These are phyloP conservation scores for Patella ulyssiponensis DNA, from an alignment of 2,888 invertebrate genomes.

Conservation along the genomic window DNA sequence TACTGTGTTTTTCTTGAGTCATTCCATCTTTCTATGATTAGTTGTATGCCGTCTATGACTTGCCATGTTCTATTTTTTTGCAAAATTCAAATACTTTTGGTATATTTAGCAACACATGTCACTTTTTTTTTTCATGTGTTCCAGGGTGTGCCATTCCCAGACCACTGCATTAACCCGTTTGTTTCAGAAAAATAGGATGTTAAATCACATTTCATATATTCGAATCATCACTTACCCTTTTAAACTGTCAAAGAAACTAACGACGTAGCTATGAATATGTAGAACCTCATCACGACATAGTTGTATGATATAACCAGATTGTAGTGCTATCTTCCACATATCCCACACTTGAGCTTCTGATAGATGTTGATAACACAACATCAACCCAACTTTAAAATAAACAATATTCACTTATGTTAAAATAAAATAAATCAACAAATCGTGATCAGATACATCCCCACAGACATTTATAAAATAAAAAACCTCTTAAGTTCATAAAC, in stretches of 20 bases:
- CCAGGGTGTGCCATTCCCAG: no score
- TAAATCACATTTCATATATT: neutral
- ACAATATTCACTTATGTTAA: no score
- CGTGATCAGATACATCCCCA: no score
- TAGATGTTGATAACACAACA: slow-evolving; percentile 90
- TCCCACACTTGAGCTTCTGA: slow-evolving; percentile 81
- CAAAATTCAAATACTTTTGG: neutral
- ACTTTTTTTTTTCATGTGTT: neutral
- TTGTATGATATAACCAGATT: slow-evolving; percentile 94
- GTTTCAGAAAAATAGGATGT: no score
- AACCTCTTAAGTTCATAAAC: no score
- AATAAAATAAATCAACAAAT: no score
- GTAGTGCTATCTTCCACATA: slow-evolving; percentile 92
- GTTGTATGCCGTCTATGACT: no score
- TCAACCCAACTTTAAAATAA: slow-evolving; percentile 81
- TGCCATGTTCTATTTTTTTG: no score
- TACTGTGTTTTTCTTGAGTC: no score
- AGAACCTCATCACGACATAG: slow-evolving; percentile 97
- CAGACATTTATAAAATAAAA: no score
- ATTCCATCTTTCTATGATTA: no score
- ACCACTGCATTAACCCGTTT: no score
- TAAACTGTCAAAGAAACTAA: slow-evolving; percentile 92
- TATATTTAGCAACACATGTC: neutral
- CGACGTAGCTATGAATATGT: slow-evolving; percentile 93
- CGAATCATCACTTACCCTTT: slow-evolving; percentile 79